Evolutionary conservation across 2,888 invertebrate species (phyloP), one percentile per base, ranked within the genome.

Genomic region (Eupeodes latifasciatus): DNA sequence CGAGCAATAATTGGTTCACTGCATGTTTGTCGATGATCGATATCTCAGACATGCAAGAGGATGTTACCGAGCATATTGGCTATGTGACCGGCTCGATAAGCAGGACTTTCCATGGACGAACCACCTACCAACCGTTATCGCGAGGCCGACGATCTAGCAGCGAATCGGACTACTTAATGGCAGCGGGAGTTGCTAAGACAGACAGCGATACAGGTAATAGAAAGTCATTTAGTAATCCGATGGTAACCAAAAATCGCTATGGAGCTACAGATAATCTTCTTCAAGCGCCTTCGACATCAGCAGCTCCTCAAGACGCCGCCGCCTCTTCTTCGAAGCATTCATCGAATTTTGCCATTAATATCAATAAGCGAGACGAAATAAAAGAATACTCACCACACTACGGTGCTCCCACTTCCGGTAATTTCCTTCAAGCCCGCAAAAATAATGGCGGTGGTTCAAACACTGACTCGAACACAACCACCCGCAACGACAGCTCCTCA

Each of bases 21-120:
- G 97, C 98, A 0, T 97, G 98, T 93, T 94, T 96, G 89, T 97
- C 98, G 19, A 98, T 99, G 98, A 98, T 98, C 96, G 98, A 99
- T 92, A 96, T 99, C n/a, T 98, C 98, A 0, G 99, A 99, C 93
- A 98, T 99, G 57, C 97, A 97, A 90, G 96, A 96, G 87, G 99
- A 99, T 92, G 97, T 99, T 72, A 96, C 97, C 47, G 98, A 99
- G 92, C 99, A 99, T 93, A 95, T 99, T 80, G 97, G 97, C 16
- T 98, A 98, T 82, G 97, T 99, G 62, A 96, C 96, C 90, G 96
- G 96, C 91, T 96, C 97, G 16, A 95, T 97, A 89, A 97, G 97
- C 92, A 95, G 97, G 61, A 94, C 96, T 88, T 95, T 97, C 89
- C 95, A 97, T 75, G 97, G 97, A n/a, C 95, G 96, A 89, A 95